Evolutionary conservation across 2,888 invertebrate species (phyloP), one percentile per base, ranked within the genome.

Genomic region (Horisme vitalbata): DNA sequence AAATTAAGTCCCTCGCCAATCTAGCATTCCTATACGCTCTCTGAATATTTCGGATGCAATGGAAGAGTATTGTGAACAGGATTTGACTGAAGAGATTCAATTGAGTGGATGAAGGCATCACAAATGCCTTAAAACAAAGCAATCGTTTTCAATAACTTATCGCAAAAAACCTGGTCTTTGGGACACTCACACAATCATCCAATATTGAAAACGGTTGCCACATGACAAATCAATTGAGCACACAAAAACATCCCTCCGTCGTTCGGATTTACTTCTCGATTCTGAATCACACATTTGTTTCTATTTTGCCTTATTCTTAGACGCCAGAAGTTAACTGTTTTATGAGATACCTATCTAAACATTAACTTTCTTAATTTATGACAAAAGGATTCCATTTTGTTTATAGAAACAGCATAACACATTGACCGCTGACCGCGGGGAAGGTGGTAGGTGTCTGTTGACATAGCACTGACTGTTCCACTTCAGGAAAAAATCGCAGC

Each of bases 51-150:
- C 45, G 49, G 59, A 55, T 60, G 63, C 59, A 65, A 58, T 70
- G 77, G 78, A 77, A 79, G 79, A 79, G 78, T 75, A 75, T 76
- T 72, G 75, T 73, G 75, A 68, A 63, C 65, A 67, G 68, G 58
- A 59, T 60, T 61, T 54, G 43, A 45, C 48, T 58, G 52, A 45
- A 47, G 67, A 69, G 71, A 71, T 68, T 71, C 72, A 57, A 67
- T 63, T 59, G 68, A 65, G 62, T 59, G 57, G 38, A 58, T 56
- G 52, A 28, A 45, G 47, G 37, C 20, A 15, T 44, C 15, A 31
- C 11, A 15, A 6, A 26, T 36, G 31, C 9, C 21, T 13, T 8
- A 20, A 31, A 15, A n/a, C 4, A n/a, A n/a, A 12, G 33, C 23
- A 37, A 12, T 4, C 26, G 44, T 31, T 37, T 44, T 36, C 44